Evolutionary conservation across 1,140 invertebrate species (phyloP), one percentile per base, ranked within the genome.

Genomic region (Brachionus rotundiformis): DNA sequence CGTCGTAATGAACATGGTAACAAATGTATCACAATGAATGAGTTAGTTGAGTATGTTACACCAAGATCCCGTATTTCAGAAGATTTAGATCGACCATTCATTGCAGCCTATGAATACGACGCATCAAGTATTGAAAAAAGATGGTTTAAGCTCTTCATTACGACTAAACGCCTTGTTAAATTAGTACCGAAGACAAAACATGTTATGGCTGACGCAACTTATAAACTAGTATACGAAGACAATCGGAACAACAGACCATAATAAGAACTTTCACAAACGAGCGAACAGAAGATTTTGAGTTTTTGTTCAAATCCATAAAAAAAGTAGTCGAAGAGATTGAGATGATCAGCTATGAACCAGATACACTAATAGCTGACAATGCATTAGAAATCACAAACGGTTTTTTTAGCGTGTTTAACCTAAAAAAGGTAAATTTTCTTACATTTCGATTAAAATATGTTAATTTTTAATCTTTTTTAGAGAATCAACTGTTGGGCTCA

Each of bases 91-190:
- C 23, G 31, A 65, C 4, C 61, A 6, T 65, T 29, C 13, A 6
- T 65, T 29, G 25, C 61, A 31, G 61, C 25, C 3, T 65, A 65
- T 31, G 61, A 65, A 65, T 65, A 65, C 13, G 61, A 65, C 61
- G 29, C 61, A 61, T 23, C 59, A 61, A 61, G n/a, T 61, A 23
- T 61, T 23, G 61, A 65, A 65, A 65, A n/a, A 65, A 65, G 23
- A 31, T 65, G 61, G 61, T 71, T 71, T 39, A 36, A 5, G 13
- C 8, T 65, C 29, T 65, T 65, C 29, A 65, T 65, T 11, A 3
- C 61, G 29, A 29, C 27, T 31, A 31, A 29, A 31, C 13, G 27
- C 13, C 25, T 65, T 29, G 6, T 65, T 1, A 31, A 31, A 31
- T n/a, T 65, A 31, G 61, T 31, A 65, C 3, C 29, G 8, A 31